Evolutionary conservation across 2,888 invertebrate species (phyloP), one percentile per base, ranked within the genome.

Genomic region (Pristionchus fissidentatus): DNA sequence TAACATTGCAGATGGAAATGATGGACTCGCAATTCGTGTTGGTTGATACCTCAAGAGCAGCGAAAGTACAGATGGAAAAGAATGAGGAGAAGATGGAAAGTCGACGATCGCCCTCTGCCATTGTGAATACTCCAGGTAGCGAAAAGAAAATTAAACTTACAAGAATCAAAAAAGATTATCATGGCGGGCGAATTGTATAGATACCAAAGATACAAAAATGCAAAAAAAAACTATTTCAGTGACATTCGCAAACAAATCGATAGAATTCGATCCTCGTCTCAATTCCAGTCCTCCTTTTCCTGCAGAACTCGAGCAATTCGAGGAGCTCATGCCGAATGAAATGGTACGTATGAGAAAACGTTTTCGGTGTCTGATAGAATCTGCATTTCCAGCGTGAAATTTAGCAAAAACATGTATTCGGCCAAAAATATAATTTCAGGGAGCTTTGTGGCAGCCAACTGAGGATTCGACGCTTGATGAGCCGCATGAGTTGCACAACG

Each of bases 1-100:
- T 29, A n/a, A 22, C 26, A 32, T 46, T 78, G 5, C 79, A 79
- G 79, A 22, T 79, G n/a, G 79, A 79, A 3, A 79, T 79, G 79
- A 22, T 79, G 38, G 79, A 79, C 57, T 41, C 79, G 8, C 26
- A 32, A 0, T 3, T 38, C 15, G 29, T 79, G 7, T n/a, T 79
- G 29, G 26, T 77, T 10, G n/a, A 70, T 1, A 70, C 70, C 13
- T 70, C 70, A 8, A 70, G 43, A 41, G 70, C 38, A 41, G n/a
- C 41, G 70, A 41, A 15, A 35, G n/a, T n/a, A n/a, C n/a, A n/a
- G n/a, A 70, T 7, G 10, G 5, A n/a, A 15, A 41, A 22, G n/a
- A n/a, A 70, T 0, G n/a, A 0, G 10, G 32, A 60, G n/a, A 41
- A 70, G n/a, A n/a, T n/a, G n/a, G n/a, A 35, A 66, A n/a, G 43